These are phyloP conservation scores for Drosophila sproati DNA, from an alignment of 1,140 invertebrate genomes.

Conservation along the genomic window DNA sequence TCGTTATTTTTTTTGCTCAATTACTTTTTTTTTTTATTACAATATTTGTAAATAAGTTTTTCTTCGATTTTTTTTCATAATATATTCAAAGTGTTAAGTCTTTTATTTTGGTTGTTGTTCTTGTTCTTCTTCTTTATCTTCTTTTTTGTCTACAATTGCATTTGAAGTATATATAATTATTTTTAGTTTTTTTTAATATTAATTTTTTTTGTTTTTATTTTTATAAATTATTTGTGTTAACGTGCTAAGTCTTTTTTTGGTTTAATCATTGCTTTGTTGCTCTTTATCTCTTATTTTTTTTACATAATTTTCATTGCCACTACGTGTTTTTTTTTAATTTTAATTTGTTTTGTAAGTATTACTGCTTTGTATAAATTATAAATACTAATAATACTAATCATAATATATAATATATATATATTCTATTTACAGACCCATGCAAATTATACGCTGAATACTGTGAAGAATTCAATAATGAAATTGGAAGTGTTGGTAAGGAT, in stretches of 20 bases:
- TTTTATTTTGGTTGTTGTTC: conserved; percentile 79
- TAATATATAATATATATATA: conserved; percentile 6
- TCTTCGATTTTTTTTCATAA: conserved; percentile 33
- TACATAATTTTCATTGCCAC: conserved; percentile 53
- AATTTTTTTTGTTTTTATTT: conserved; percentile 27
- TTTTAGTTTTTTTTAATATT: conserved; percentile 29
- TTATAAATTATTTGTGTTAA: conserved; percentile 72
- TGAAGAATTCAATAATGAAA: conserved; percentile 27
- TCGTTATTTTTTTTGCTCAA: conserved; percentile 56
- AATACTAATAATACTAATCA: conserved; percentile 21
- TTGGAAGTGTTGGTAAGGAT: too few relatives aligned
- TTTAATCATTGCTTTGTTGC: conserved; percentile 54
- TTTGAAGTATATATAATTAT: conserved; percentile 38
- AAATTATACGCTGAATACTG: conserved; percentile 41
- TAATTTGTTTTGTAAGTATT: conserved; percentile 17
- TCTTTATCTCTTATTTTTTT: conserved; percentile 49
- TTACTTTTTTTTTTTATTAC: conserved; percentile 46
- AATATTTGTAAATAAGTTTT: conserved; percentile 77
- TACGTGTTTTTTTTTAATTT: conserved; percentile 22
- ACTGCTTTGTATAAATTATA: conserved; percentile 22
- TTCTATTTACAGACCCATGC: conserved; percentile 43
- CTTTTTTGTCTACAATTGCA: conserved; percentile 35
- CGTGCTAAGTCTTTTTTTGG: conserved; percentile 77
- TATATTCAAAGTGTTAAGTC: conserved; percentile 81
- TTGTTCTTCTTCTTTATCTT: conserved; percentile 37